Evolutionary conservation across 1,140 invertebrate genomes (phyloP), one percentile per base, ranked within the genome.

Genomic region (Macrostomum lignano): DNA sequence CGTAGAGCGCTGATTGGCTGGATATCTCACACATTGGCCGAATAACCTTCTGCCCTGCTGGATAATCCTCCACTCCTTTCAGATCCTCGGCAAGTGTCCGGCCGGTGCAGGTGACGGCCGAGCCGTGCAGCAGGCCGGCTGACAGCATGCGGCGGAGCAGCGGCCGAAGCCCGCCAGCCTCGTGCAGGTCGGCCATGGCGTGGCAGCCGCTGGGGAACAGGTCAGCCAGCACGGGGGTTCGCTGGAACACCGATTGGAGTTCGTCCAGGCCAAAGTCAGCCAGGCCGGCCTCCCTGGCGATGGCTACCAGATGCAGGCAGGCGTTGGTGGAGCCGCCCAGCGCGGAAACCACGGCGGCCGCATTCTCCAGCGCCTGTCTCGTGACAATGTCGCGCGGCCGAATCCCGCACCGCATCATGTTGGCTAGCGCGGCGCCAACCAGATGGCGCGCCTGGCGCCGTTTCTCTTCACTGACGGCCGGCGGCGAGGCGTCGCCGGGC

Each of bases 301-400:
- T 31, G 9, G 43, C 43, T 19, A 46, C 24, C 22, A 45, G 29
- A 28, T 45, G 43, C 21, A 45, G 38, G 4, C 41, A 41, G 31
- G 42, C 32, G 26, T 45, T 45, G 25, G 44, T 46, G 6, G 44
- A 46, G 17, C 43, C 43, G 15, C 44, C 43, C 10, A 44, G 37
- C 20, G 38, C 42, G 7, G 33, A 23, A 21, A 39, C 33, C 17
- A 38, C 17, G n/a, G 17, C 20, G 17, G 42, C 37, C 21, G 43
- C 43, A 29, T 45, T 45, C 17, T 42, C 36, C 31, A 45, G 46
- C 21, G 43, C 42, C 15, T 31, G 25, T 15, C 14, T 10, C 10
- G 25, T 44, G 11, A 34, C 17, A 33, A 45, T 44, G 24, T 28
- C 23, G 9, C 29, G 17, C 11, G 44, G 44, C n/a, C 17, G 17